Base-by-base conservation (phyloP, 2,113 vertebrate species). In the Pungitius pungitius region DNA sequence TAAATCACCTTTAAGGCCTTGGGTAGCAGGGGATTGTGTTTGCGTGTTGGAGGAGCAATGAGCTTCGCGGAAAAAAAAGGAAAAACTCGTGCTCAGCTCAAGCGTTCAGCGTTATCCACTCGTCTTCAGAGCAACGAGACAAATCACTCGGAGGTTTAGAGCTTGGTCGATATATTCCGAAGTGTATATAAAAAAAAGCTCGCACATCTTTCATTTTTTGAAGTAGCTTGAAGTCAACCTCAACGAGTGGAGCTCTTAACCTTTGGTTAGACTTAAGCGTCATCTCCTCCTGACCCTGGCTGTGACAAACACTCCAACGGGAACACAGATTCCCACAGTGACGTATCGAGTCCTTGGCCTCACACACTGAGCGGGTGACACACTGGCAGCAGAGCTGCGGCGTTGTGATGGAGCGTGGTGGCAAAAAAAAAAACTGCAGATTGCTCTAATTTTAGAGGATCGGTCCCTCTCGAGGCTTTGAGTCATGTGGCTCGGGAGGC, bases 271-370 rank as follows among this genome's bases (percentile, higher is more conserved):
- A 69, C 62, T 80, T 27, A 75, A 84, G 9, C 37, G 39, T 54
- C 72, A 69, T 77, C 81, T 75, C 33, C 30, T 11, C 26, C 30
- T 69, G 81, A 85, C 77, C 71, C 76, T 75, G 78, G 73, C 80
- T 63, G 5, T 47, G 73, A 81, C 27, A 70, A 47, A 10, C 30
- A 35, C 40, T 68, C 69, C 79, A 33, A 73, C 18, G 39, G 14
- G 33, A 65, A 71, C 64, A 63, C 30, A 74, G 69, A 82, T 73
- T 80, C 71, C 58, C 37, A 4, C 12, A 3, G 43, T 77, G 77
- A 77, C 70, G 64, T 52, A 86, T 80, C 67, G 83, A 90, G 86
- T 75, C 49, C 52, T 83, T 70, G 82, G 75, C 65, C 77, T 64
- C 24, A 57, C 67, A 71, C 72, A 69, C 40, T 51, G 49, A 35